These are phyloP conservation scores for Herpetotheres cachinnans DNA, from an alignment of 2,113 vertebrate species.

Conservation along the genomic window DNA sequence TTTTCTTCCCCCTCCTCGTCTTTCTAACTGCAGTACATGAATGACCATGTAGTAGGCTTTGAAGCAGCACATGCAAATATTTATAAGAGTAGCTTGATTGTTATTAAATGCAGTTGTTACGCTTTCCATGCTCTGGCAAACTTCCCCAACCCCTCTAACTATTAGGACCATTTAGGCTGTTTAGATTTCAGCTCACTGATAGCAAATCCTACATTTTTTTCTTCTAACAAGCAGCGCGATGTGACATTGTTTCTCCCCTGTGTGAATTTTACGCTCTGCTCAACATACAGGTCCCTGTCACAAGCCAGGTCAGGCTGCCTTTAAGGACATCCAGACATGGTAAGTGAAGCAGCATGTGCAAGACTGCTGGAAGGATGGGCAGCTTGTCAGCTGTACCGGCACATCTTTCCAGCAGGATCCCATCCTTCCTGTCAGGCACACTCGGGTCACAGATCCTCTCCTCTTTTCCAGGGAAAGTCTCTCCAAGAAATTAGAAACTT, in stretches of 20 bases:
- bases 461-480: background rate
- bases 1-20: background rate
- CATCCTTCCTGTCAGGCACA: background rate
- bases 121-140: slow-evolving; percentile 37
- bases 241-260: background rate
- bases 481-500: slow-evolving; percentile 31
- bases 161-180: slow-evolving; percentile 34
- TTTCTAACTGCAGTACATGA: slow-evolving; percentile 69
- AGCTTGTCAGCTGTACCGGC: background rate
- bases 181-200: slow-evolving; percentile 53
- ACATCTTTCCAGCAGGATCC: slow-evolving; percentile 16
- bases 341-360: background rate
- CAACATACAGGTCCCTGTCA: background rate
- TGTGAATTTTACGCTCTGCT: slow-evolving; percentile 15
- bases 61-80: slow-evolving; percentile 76
- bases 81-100: slow-evolving; percentile 67
- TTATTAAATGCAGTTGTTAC: slow-evolving; percentile 69
- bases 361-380: background rate
- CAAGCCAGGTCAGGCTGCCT: background rate
- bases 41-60: slow-evolving; percentile 60
- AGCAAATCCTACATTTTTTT: background rate
- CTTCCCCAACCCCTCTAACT: slow-evolving; percentile 42
- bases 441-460: background rate
- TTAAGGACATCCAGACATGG: background rate
- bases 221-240: background rate